Evolutionary conservation across 2,113 vertebrate species (phyloP), one percentile per base, ranked within the genome.

Genomic region (Tapirus terrestris): DNA sequence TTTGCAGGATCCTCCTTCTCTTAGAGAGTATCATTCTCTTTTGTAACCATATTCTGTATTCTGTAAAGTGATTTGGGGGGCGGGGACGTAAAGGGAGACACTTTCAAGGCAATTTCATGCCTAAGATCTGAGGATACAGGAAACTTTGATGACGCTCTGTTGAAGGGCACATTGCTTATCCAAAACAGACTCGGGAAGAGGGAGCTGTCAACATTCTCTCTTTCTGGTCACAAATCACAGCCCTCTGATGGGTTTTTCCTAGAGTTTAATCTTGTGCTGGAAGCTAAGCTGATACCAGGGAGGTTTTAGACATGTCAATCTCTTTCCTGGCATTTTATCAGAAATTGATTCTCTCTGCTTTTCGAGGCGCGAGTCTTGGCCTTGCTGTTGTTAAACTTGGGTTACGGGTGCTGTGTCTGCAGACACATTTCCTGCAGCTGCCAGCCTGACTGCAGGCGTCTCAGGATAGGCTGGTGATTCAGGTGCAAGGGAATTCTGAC

Each of bases 321-420:
- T 94, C 75, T 86, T 96, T 89, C 56, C 86, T 95, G 89, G 91
- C 89, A 83, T 94, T 96, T 97, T 89, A 93, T 95, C 96, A 94
- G 94, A 97, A 97, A 97, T 58, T 91, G 95, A 97, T 96, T 96
- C 91, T 96, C 91, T 79, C 94, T 97, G 89, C 91, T 94, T 92
- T 91, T 80, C 20, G 0, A 83, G 56, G 61, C 73, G 48, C 0
- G 0, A 18, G 39, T 63, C 85, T 80, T 63, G 76, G 94, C 81
- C 51, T 73, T 79, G 91, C 58, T 4, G 11, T 51, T 60, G 80
- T 94, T 87, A 81, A 79, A 90, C 70, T 36, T 43, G n/a, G 75
- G 73, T 61, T 67, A 45, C 0, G 0, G 81, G 58, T 6, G 1
- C 31, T 43, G 3, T 5, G 39, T 65, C 72, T 65, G 51, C 0